Percentiles rank a stretch among this genome's conserved stretches.
These are phyloP conservation scores for Argyrosomus japonicus DNA, from an alignment of 2,113 vertebrate genomes.

Conservation along the genomic window DNA sequence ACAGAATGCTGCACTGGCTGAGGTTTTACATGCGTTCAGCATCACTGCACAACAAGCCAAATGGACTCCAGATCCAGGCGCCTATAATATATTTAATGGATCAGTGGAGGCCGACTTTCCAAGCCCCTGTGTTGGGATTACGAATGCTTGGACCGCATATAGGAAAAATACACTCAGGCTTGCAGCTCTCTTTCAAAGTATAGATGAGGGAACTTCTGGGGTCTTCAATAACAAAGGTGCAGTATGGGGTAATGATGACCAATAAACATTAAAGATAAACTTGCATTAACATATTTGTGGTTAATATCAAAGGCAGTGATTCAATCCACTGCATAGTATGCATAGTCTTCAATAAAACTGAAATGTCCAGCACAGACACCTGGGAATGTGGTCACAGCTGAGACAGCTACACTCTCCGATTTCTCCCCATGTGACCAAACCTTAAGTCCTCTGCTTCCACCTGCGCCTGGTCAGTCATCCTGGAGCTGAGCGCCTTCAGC, in stretches of 20 bases:
- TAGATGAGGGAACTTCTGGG: constrained; percentile 2
- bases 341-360: constrained; percentile 17
- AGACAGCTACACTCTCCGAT: constrained; percentile 48
- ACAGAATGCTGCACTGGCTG: constrained; percentile 55
- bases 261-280: neutral
- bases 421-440: constrained; percentile 50
- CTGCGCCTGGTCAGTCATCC: constrained; percentile 86
- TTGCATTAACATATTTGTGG: constrained; percentile 8
- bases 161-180: constrained; percentile 49
- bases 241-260: neutral
- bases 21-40: constrained; percentile 71
- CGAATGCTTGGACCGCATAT: constrained; percentile 61
- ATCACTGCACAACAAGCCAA: constrained; percentile 70
- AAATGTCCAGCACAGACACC: constrained; percentile 49
- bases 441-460: constrained; percentile 79
- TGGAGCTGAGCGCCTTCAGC: constrained; percentile 76
- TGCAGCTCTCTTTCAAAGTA: constrained; percentile 26
- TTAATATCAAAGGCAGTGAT: constrained; percentile 6
- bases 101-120: constrained; percentile 68
- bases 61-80: constrained; percentile 71
- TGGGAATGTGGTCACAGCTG: constrained; percentile 68
- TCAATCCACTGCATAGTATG: neutral
- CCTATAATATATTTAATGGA: constrained; percentile 72
- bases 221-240: neutral
- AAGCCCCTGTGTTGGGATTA: constrained; percentile 63